phyloP scores from a whole-genome alignment of 2,113 vertebrate species.

The Gulo gulo region DNA sequence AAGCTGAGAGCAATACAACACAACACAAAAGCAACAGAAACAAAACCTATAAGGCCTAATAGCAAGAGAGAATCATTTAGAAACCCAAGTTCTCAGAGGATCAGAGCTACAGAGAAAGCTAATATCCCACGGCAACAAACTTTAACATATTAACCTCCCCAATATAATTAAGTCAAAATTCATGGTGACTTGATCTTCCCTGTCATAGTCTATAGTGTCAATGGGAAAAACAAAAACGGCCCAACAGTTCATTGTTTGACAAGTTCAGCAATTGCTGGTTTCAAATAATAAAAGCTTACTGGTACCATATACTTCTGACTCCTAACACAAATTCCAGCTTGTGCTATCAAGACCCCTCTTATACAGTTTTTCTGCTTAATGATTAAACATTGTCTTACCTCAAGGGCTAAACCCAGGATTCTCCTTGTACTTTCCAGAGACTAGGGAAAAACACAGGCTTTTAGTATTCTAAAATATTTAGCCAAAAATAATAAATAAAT shows the following conservation, averaged over 20 bases:
- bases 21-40: conserved; percentile 25
- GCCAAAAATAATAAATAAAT: background rate
- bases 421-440: conserved; percentile 97
- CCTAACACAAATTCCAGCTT: conserved; percentile 29
- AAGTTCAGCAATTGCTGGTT: conserved; percentile 24
- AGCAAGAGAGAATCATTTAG: background rate
- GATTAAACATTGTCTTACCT: conserved; percentile 87
- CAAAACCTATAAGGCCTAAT: background rate
- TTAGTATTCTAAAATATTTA: conserved; percentile 55
- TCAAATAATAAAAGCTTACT: conserved; percentile 35
- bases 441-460: conserved; percentile 78
- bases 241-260: background rate
- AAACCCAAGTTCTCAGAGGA: conserved; percentile 22
- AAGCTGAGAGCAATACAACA: conserved; percentile 9
- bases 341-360: background rate
- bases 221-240: conserved; percentile 20
- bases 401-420: conserved; percentile 94
- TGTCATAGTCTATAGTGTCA: background rate
- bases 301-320: background rate
- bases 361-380: background rate
- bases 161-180: conserved; percentile 29
- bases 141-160: background rate
- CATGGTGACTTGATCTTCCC: conserved; percentile 6
- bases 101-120: background rate
- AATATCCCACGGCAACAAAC: background rate